These are phyloP conservation scores for Todiramphus saurophagus DNA, from an alignment of 2,113 vertebrate species.

Conservation along the genomic window DNA sequence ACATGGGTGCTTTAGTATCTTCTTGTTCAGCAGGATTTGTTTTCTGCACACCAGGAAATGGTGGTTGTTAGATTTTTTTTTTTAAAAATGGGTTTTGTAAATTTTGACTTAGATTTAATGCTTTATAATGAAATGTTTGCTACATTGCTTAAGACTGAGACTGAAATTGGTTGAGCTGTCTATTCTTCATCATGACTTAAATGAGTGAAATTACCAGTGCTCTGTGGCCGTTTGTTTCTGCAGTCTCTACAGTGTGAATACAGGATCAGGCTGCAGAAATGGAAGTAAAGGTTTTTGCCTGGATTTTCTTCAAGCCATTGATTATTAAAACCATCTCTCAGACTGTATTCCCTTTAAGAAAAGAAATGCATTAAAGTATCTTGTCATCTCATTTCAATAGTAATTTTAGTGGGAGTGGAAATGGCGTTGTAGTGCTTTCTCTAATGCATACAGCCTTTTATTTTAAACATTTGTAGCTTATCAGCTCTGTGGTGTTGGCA, in stretches of 20 bases:
- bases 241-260: not conserved
- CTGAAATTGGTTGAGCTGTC: not conserved
- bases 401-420: not conserved
- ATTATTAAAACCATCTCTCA: not conserved
- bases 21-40: not conserved
- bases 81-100: no score
- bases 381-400: not conserved
- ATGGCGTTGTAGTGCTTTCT: not conserved
- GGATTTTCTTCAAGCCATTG: not conserved
- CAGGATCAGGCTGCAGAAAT: not conserved
- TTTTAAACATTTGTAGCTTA: not conserved
- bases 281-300: not conserved
- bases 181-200: not conserved
- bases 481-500: not conserved
- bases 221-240: not conserved
- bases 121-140: not conserved
- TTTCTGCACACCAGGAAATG: not conserved
- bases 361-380: not conserved
- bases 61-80: not conserved
- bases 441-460: not conserved
- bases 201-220: not conserved
- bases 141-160: not conserved
- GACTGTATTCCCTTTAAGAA: not conserved
- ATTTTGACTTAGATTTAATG: not conserved
- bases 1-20: not conserved